Evolutionary conservation across 2,888 invertebrate genomes (phyloP), one percentile per base, ranked within the genome.

Genomic region (Tetragonisca angustula): DNA sequence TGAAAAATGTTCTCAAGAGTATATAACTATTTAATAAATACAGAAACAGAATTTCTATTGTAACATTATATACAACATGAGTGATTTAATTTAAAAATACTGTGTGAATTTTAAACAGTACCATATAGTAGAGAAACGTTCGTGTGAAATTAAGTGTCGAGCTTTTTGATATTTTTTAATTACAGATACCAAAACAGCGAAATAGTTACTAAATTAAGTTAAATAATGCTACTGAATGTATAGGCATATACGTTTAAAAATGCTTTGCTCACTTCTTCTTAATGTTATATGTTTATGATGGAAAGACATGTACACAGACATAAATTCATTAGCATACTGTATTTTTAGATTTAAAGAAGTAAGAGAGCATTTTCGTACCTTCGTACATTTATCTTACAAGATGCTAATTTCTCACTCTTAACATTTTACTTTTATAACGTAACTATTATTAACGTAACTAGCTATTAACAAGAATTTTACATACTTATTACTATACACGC

Each of bases 401-500:
- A 73, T 79, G 80, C 79, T 74, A 82, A 84, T 79, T 70, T 83
- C 80, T 88, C 81, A 88, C 78, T 83, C 79, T 84, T 65, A 76
- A 84, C 59, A 80, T 83, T 79, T 81, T 72, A 61, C 86, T 79
- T 81, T 74, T 74, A 81, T 81, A 88, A 89, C 81, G 43, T 67
- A 78, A 68, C 82, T 79, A 89, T 82, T 88, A 88, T 82, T 74
- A 89, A 89, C 85, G 86, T 67, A 78, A 68, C 82, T 79, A 89
- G 49, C 84, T 88, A 88, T 82, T 74, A 89, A 89, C 85, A 89
- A 86, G 75, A 82, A 77, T 84, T 69, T 87, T 88, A 86, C 76
- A 76, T 82, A 86, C 80, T 76, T 69, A 86, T 82, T 71, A 64
- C 32, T 81, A 76, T 64, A 82, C 67, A 67, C 71, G 75, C 43